These are phyloP conservation scores for Orientallactaga bullata DNA, from an alignment of 2,113 vertebrate species.

Conservation along the genomic window DNA sequence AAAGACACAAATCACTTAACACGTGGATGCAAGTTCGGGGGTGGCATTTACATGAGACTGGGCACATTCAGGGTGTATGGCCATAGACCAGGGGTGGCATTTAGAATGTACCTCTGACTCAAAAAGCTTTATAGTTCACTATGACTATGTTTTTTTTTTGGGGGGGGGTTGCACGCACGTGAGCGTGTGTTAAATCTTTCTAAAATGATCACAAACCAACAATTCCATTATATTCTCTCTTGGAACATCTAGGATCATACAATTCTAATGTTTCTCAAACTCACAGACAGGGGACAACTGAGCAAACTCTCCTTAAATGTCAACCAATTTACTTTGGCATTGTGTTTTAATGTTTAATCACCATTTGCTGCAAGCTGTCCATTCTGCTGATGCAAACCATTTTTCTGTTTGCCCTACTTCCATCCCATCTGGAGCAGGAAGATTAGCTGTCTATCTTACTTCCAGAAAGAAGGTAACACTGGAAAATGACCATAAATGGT, in stretches of 20 bases:
- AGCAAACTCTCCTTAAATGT: constrained; percentile 52
- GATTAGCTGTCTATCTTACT: constrained; percentile 8
- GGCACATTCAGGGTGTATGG: too few relatives aligned
- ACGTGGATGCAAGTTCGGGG: background rate
- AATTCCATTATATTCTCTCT: constrained; percentile 27
- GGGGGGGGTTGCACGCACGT: background rate
- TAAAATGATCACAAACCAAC: constrained; percentile 24
- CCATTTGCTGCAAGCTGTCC: constrained; percentile 33
- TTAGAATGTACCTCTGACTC: background rate
- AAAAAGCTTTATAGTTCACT: background rate
- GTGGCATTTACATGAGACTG: too few relatives aligned
- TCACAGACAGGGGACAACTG: background rate
- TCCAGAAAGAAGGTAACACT: background rate
- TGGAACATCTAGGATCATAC: background rate
- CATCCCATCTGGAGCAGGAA: background rate
- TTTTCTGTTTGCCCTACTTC: constrained; percentile 33
- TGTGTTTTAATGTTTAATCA: constrained; percentile 50
- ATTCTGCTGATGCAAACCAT: constrained; percentile 50
- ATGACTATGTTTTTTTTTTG: background rate
- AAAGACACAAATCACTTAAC: constrained; percentile 37
- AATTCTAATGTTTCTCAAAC: background rate
- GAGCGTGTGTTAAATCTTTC: background rate
- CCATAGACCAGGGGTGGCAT: background rate
- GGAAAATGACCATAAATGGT: background rate
- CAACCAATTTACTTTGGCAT: constrained; percentile 21